These are phyloP conservation scores for Cynopterus sphinx DNA, from an alignment of 2,797 vertebrate species.

Conservation along the genomic window DNA sequence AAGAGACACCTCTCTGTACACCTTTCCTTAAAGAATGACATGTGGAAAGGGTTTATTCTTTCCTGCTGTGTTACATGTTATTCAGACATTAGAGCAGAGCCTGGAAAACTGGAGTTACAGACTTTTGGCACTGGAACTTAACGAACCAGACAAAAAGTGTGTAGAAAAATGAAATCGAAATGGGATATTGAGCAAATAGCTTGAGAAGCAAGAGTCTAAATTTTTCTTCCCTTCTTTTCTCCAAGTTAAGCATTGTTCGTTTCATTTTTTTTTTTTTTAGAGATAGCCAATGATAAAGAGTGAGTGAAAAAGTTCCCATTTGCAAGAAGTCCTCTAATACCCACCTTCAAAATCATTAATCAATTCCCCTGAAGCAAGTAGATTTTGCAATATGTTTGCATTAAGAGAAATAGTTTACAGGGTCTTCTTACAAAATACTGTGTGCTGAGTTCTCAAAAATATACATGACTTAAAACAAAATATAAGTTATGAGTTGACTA, in stretches of 20 bases:
- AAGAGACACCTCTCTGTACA: not conserved
- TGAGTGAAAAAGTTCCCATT: not conserved
- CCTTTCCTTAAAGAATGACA: not conserved
- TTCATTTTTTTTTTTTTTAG: conserved; percentile 14
- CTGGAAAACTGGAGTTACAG: not conserved
- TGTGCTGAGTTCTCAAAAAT: conserved; percentile 5
- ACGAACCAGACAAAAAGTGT: not conserved
- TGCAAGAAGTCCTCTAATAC: not conserved
- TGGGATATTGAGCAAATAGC: not conserved
- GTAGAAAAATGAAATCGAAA: not conserved
- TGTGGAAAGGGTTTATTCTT: not conserved
- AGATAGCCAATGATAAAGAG: not conserved
- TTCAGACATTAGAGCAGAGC: not conserved
- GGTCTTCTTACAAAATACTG: not conserved
- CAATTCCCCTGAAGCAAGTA: not conserved
- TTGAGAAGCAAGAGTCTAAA: not conserved
- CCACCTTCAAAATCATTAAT: not conserved
- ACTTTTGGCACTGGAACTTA: not conserved
- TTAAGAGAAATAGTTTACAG: conserved; percentile 21
- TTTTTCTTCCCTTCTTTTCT: not conserved
- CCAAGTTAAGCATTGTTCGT: not conserved
- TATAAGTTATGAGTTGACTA: conserved; percentile 3
- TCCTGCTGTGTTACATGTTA: not conserved
- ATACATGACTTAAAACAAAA: conserved; percentile 26
- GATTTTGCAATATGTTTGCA: not conserved